phyloP scores from a whole-genome alignment of 2,888 invertebrate genomes.

The Sicus ferrugineus region DNA sequence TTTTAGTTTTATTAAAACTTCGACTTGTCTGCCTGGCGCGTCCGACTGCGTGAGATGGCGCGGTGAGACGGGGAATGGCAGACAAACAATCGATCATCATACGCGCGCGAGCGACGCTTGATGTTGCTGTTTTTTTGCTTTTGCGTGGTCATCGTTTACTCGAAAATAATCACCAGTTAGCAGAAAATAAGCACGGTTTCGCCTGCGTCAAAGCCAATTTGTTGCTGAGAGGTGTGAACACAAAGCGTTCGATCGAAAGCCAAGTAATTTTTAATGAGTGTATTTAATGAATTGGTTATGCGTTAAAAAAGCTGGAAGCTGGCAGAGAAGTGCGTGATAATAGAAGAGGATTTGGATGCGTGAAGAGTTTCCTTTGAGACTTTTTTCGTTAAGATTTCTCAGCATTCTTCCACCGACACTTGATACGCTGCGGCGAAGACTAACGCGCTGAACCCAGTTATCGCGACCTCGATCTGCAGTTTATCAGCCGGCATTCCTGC shows the following conservation, averaged over 20 bases:
- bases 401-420: too few relatives aligned
- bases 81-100: neutral
- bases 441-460: too few relatives aligned
- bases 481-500: too few relatives aligned
- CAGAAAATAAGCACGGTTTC: neutral
- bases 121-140: neutral
- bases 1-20: too few relatives aligned
- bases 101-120: too few relatives aligned
- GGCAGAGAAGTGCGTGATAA: too few relatives aligned
- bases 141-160: neutral
- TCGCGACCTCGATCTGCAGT: too few relatives aligned
- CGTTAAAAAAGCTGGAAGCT: too few relatives aligned
- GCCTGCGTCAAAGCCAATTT: neutral
- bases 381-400: too few relatives aligned
- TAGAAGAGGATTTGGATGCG: too few relatives aligned
- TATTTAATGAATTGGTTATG: neutral
- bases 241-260: neutral
- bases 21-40: neutral
- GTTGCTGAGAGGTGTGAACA: constrained; percentile 14
- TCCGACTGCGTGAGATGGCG: neutral
- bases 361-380: too few relatives aligned
- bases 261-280: neutral
- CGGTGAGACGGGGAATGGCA: neutral
- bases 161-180: constrained; percentile 10
- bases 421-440: too few relatives aligned